Evolutionary conservation across 2,888 invertebrate species (phyloP), one percentile per base, ranked within the genome.

Genomic region (Chloroclysta siterata): DNA sequence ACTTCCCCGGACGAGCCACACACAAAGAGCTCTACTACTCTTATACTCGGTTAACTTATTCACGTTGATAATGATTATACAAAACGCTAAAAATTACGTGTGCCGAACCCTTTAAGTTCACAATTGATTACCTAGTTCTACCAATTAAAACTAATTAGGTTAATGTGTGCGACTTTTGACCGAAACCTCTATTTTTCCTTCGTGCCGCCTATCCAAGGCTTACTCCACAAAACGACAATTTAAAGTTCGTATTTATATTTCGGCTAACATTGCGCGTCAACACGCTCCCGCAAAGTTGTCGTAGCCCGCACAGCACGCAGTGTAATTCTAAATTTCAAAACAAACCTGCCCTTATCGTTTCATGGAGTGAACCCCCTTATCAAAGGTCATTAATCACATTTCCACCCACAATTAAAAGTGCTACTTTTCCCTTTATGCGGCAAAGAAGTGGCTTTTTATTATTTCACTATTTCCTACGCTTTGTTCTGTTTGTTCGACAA

Each of bases 141-240:
- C 84, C 88, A 90, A 91, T 92, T 91, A 89, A 88, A 89, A 89
- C 85, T 84, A 92, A 92, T 91, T 91, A 91, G 92, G 92, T 92
- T 92, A 92, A 92, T 92, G 88, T 90, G 85, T 88, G 85, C 86
- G 87, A 83, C 83, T 87, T 89, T 85, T 81, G 77, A 83, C 82
- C 82, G 74, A 82, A 79, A 84, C 82, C 82, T 79, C 79, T 74
- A 82, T 82, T 84, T 85, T 83, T 74, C 75, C 71, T 86, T 80
- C 89, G 87, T 89, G 90, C 83, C 75, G 72, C 73, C 76, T 80
- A 73, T 74, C 77, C 36, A 4, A 11, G 36, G 3, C 8, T 11
- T 39, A 39, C 36, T 39, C 3, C 11, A 10, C 36, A 39, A 39
- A 39, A 33, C 33, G 8, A 8, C 5, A 7, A 0, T 7, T 7